Conservation (phyloP, 2,888 invertebrate genomes). For the Pachymerium ferrugineum region DNA sequence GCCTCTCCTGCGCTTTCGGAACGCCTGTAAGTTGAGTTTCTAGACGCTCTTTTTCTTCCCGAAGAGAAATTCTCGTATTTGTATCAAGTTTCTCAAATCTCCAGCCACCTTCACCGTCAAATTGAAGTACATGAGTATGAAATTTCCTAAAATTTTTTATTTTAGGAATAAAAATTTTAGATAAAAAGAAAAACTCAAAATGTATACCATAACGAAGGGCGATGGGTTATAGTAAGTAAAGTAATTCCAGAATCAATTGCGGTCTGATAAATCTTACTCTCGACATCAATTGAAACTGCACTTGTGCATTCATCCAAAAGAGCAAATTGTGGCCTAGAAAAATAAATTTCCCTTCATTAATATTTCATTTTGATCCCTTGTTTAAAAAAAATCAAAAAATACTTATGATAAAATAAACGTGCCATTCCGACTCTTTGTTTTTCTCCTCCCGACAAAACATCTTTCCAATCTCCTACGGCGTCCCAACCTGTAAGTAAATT, state of each 20-base stretch:
- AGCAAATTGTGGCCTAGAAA: conserved; percentile 72
- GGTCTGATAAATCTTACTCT: conserved; percentile 78
- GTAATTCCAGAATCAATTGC: conserved; percentile 90
- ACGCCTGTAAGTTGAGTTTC: conserved; percentile 51
- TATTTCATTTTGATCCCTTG: background rate
- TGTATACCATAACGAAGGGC: conserved; percentile 85
- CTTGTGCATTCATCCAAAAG: conserved; percentile 94
- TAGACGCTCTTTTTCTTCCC: conserved; percentile 51
- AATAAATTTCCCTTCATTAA: background rate
- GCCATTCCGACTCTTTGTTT: conserved; percentile 95
- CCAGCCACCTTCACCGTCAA: conserved; percentile 94
- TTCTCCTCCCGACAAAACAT: conserved; percentile 92
- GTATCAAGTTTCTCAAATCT: conserved; percentile 60
- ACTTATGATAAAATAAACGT: conserved; percentile 89
- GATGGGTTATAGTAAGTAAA: conserved; percentile 90
- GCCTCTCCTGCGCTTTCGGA: conserved; percentile 49
- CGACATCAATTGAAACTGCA: conserved; percentile 90
- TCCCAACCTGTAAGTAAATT: conserved; percentile 55
- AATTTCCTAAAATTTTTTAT: conserved; percentile 76
- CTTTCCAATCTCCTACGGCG: conserved; percentile 87
- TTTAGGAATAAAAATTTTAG: too few relatives aligned
- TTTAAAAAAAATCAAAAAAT: conserved; percentile 42
- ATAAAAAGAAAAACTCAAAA: too few relatives aligned
- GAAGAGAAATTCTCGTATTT: conserved; percentile 49
- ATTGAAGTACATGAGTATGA: conserved; percentile 89